Conservation (phyloP, 2,797 vertebrate species). For the Sebastes kiyomatsui region DNA sequence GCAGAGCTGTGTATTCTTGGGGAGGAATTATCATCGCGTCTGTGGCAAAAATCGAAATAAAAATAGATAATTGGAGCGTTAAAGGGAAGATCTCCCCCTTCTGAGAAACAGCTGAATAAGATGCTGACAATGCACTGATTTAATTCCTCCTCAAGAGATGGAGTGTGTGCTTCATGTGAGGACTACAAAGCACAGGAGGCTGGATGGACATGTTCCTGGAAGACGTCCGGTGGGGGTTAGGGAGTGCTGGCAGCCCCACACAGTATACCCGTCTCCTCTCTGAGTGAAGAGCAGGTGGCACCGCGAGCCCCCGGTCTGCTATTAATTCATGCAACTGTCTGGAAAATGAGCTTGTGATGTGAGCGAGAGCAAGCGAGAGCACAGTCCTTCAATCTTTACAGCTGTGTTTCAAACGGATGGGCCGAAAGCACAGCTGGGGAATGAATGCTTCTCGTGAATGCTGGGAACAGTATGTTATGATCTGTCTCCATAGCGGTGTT, state of each 20-base stretch:
- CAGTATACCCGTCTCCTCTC: conserved; percentile 33
- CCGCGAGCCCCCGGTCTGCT: conserved; percentile 34
- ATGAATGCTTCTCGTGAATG: conserved; percentile 32
- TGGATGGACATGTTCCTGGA: conserved; percentile 53
- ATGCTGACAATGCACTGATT: conserved; percentile 21
- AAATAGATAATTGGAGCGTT: conserved; percentile 11
- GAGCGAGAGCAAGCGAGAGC: conserved; percentile 14
- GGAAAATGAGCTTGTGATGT: conserved; percentile 50
- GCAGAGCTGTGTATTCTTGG: conserved; percentile 1
- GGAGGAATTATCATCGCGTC: conserved; percentile 10
- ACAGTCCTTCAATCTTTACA: conserved; percentile 36
- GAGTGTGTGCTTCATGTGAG: conserved; percentile 36
- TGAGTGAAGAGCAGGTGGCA: conserved; percentile 61
- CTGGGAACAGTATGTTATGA: conserved; percentile 18
- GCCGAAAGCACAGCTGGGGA: conserved; percentile 44
- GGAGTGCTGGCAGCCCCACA: conserved; percentile 53
- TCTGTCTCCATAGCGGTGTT: conserved; percentile 24
- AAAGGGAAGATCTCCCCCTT: neutral
- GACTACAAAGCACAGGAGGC: conserved; percentile 38
- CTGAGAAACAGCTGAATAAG: neutral
- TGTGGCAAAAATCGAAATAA: conserved; percentile 3
- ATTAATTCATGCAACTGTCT: conserved; percentile 67
- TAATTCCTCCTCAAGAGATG: conserved; percentile 17
- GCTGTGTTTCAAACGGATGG: conserved; percentile 38
- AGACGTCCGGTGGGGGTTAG: conserved; percentile 28